phyloP scores from a whole-genome alignment of 2,113 vertebrate species.

The Cricetomys ansorgei region DNA sequence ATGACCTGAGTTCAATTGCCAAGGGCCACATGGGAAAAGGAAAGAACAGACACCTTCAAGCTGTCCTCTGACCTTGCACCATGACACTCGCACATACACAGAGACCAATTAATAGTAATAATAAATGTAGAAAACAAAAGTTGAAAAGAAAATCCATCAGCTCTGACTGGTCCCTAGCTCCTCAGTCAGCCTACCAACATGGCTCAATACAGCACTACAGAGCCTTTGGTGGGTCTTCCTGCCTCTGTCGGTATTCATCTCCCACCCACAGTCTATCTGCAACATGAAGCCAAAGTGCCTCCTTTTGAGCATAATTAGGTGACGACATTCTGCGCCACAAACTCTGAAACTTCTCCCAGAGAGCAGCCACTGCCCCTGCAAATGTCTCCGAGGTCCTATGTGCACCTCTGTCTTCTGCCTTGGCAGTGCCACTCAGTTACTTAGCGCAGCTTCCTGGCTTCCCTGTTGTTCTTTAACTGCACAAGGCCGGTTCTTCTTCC shows the following conservation, averaged over 20 bases:
- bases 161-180: neutral
- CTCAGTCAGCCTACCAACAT: neutral
- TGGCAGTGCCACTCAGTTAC: neutral
- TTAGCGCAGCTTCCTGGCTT: neutral
- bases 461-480: neutral
- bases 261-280: neutral
- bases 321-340: neutral
- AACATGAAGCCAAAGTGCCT: neutral
- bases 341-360: slow-evolving; percentile 8
- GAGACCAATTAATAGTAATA: neutral
- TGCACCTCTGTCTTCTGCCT: neutral
- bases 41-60: neutral
- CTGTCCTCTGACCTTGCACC: neutral
- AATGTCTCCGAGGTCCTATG: neutral
- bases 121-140: neutral
- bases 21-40: neutral
- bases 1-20: neutral
- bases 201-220: neutral
- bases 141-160: neutral
- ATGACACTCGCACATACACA: neutral
- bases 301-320: neutral
- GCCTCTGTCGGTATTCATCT: neutral
- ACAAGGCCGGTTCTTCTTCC: neutral
- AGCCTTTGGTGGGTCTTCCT: neutral
- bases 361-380: neutral